phyloP scores from a whole-genome alignment of 2,888 invertebrate species.

The Hemithea aestivaria region DNA sequence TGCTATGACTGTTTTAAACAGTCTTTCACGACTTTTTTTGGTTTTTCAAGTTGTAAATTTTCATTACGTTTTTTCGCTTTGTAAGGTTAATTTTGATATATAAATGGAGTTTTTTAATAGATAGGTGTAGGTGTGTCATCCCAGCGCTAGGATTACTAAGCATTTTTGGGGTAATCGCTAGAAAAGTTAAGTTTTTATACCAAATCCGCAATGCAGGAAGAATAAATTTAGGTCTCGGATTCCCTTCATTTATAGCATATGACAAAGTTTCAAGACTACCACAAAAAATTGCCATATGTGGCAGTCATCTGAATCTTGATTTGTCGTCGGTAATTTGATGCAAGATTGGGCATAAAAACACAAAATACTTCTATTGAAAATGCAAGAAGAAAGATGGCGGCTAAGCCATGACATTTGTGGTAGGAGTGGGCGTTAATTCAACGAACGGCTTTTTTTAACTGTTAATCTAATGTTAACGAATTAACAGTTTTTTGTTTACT shows the following conservation, averaged over 20 bases:
- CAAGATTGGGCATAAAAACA: constrained; percentile 39
- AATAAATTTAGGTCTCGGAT: constrained; percentile 1
- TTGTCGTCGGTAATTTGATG: constrained; percentile 16
- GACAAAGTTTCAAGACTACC: background rate
- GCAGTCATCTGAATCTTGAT: constrained; percentile 1
- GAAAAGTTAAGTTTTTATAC: constrained; percentile 15
- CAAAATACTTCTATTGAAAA: constrained; percentile 48
- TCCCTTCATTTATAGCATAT: too few relatives aligned
- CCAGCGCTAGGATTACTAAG: constrained; percentile 6
- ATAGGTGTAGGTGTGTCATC: background rate
- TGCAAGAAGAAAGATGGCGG: constrained; percentile 70
- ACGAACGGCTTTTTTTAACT: too few relatives aligned
- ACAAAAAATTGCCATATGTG: background rate
- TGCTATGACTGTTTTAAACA: too few relatives aligned
- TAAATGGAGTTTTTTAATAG: too few relatives aligned
- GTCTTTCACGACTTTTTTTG: too few relatives aligned
- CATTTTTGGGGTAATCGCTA: constrained; percentile 3
- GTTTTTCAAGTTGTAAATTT: too few relatives aligned
- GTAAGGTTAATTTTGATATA: too few relatives aligned
- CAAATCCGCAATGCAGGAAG: constrained; percentile 56
- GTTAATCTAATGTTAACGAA: too few relatives aligned
- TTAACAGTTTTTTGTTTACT: too few relatives aligned
- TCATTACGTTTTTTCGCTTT: too few relatives aligned
- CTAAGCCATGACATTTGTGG: constrained; percentile 64
- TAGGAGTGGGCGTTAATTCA: too few relatives aligned